Evolutionary conservation across 1,140 invertebrate species (phyloP), one percentile per base, ranked within the genome.

Genomic region (Drosophila simulans): DNA sequence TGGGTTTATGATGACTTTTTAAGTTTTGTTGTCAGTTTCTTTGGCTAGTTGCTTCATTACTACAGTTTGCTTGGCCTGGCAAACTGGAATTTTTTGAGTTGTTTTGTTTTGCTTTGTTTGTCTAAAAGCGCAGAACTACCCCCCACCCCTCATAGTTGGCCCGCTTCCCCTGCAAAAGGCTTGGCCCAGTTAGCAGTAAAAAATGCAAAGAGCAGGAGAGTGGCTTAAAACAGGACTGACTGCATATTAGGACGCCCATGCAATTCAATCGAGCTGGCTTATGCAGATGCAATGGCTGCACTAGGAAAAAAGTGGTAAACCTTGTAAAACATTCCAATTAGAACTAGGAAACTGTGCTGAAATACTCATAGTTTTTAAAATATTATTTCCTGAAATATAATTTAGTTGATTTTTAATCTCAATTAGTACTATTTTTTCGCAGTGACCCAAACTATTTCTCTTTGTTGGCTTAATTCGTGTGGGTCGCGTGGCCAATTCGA

Each of bases 41-140:
- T 59, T 20, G 52, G 40, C 22, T 73, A 49, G 57, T 76, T 40
- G 69, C 62, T 71, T 69, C 54, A 75, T 75, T 75, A 66, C 75
- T 75, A 75, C 72, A 76, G 72, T 76, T 76, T 75, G 40, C 15
- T 57, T 53, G 69, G 63, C 65, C 55, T 65, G 60, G 63, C 53
- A 71, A 88, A 85, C 83, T 86, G 82, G 82, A 85, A 88, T 85
- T 85, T 76, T 62, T 76, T 51, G 57, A 20, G 54, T 63, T 54
- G 70, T 43, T 76, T 66, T 64, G 46, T 74, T 71, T 73, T 51
- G 51, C 22, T 52, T 63, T 42, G 69, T 63, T 65, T 76, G 62
- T 58, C 54, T 66, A 76, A 76, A 66, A 75, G 71, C 46, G 71
- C 53, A 66, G 46, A 57, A 43, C 40, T 48, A 34, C 17, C 31